These are phyloP conservation scores for Himalopsyche tibetana DNA, from an alignment of 2,888 invertebrate genomes.

Conservation along the genomic window DNA sequence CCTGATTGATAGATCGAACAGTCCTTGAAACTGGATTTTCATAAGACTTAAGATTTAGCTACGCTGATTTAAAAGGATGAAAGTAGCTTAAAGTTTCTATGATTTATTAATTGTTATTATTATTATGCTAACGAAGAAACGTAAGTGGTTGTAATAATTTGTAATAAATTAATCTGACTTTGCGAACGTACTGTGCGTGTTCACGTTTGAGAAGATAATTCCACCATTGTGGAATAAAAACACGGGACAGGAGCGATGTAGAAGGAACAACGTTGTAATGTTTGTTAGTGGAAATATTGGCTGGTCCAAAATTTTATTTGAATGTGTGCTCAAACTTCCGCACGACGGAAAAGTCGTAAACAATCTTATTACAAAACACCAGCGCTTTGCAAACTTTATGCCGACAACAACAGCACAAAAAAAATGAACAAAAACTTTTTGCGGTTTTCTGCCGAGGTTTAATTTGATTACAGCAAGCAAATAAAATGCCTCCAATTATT, in stretches of 20 bases:
- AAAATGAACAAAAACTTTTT: neutral
- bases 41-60: too few relatives aligned
- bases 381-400: slow-evolving; percentile 23
- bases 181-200: neutral
- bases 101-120: too few relatives aligned
- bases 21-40: too few relatives aligned
- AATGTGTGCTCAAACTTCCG: slow-evolving; percentile 28
- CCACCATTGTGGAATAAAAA: slow-evolving; percentile 30
- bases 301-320: slow-evolving; percentile 41
- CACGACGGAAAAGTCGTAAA: slow-evolving; percentile 33
- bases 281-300: slow-evolving; percentile 9
- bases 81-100: too few relatives aligned
- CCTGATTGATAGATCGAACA: too few relatives aligned
- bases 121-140: too few relatives aligned
- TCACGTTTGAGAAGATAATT: slow-evolving; percentile 26
- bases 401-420: neutral
- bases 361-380: slow-evolving; percentile 44
- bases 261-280: slow-evolving; percentile 19
- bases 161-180: neutral
- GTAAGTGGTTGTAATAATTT: too few relatives aligned
- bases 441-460: neutral
- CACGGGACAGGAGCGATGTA: neutral
- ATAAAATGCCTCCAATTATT: neutral
- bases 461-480: slow-evolving; percentile 4
- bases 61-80: too few relatives aligned